Base-by-base conservation (phyloP, 2,113 vertebrate genomes). In the Phylloscopus whistleri region DNA sequence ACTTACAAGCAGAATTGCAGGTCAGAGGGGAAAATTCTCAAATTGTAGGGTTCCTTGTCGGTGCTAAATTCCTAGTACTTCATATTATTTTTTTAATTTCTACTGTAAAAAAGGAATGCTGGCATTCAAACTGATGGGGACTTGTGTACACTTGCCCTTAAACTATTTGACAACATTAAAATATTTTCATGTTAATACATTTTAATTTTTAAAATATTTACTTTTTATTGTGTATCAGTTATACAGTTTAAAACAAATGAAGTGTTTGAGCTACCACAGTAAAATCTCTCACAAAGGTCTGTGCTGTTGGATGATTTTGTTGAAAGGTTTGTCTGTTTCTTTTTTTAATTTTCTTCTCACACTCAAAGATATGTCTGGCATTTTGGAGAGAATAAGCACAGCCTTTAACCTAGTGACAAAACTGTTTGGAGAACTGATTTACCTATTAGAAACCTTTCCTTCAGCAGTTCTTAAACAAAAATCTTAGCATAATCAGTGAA, bases 271-370 rank as follows among this genome's bases (percentile, higher is more conserved):
- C 48, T 89, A 37, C 55, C 7, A 4, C n/a, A 41, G 49, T 86
- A 26, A 37, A 84, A 35, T 58, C 72, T 82, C 66, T 84, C 37
- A 31, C 13, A 35, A 43, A 91, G 24, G 58, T 82, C 66, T 76
- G 62, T 60, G 56, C 5, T 91, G 59, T 70, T 87, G 90, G 26
- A 51, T 58, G 63, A 14, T 66, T 90, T 86, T 73, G 84, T 77
- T 93, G 85, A 81, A 82, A 87, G 58, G 67, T 91, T 88, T 85
- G 84, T 75, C 84, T 91, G 85, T 83, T 96, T 91, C 96, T 87
- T 96, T 95, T 95, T 95, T 94, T 79, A 85, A 88, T 94, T 94
- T 96, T 90, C 90, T 83, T 89, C 85, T 96, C 95, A 73, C 88
- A 53, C 49, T 88, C 46, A 18, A 28, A 96, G 85, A 74, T 96